These are phyloP conservation scores for Tethea ocularis DNA, from an alignment of 2,888 invertebrate species.

Conservation along the genomic window DNA sequence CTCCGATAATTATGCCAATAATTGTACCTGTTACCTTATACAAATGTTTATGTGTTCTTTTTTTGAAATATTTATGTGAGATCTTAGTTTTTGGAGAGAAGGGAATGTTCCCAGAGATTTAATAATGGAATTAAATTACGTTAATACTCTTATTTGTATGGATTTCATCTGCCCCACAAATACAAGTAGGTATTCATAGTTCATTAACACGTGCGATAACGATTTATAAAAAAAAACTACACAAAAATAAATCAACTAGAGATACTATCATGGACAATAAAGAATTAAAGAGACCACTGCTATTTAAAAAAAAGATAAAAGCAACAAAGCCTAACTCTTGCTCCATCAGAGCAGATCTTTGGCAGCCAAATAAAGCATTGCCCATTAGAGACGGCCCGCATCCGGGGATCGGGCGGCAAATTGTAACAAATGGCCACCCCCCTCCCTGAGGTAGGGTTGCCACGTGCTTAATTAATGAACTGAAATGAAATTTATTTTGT, in stretches of 20 bases:
- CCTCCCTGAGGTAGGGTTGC: background rate
- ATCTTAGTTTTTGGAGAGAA: background rate
- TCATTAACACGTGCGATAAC: no score
- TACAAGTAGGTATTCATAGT: no score
- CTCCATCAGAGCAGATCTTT: slow-evolving; percentile 43
- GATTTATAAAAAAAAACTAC: no score
- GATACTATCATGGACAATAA: background rate
- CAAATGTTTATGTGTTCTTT: slow-evolving; percentile 12
- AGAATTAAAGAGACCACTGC: background rate
- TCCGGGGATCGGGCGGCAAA: slow-evolving; percentile 48
- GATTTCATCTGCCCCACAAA: no score
- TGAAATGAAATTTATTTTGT: background rate
- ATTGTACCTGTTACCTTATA: slow-evolving; percentile 22
- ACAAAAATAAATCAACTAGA: background rate
- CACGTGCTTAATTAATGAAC: background rate
- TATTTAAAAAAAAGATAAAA: background rate
- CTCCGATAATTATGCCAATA: slow-evolving; percentile 26
- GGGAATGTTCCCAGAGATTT: background rate
- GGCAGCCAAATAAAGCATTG: slow-evolving; percentile 56
- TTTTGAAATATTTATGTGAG: background rate
- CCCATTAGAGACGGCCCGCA: slow-evolving; percentile 57
- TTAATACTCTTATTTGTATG: background rate
- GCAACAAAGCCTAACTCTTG: slow-evolving; percentile 5
- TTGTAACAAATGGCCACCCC: slow-evolving; percentile 53
- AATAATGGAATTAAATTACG: no score